These are phyloP conservation scores for Drosophila sordidula DNA, from an alignment of 2,888 invertebrate species.

Conservation along the genomic window DNA sequence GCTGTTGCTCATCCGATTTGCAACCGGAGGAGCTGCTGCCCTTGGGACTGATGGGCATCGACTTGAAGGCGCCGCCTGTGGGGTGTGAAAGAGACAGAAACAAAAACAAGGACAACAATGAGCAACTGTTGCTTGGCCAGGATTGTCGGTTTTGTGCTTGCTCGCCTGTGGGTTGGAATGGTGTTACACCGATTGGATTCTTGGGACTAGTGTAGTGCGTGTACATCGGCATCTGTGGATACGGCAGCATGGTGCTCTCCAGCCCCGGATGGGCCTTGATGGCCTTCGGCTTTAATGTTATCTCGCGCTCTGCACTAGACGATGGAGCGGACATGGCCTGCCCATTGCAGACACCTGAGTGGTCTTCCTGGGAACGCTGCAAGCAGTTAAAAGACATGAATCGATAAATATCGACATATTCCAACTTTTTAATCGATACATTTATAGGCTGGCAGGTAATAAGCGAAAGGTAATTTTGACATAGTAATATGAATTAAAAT, in stretches of 20 bases:
- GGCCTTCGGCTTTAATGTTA: constrained; percentile 95
- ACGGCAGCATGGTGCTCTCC: constrained; percentile 85
- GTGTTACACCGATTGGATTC: constrained; percentile 93
- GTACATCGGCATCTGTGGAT: constrained; percentile 85
- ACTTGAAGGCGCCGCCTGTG: constrained; percentile 94
- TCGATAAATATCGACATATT: no score
- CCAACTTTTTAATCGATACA: no score
- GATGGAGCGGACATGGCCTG: constrained; percentile 59
- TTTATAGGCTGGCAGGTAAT: no score
- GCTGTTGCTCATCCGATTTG: constrained; percentile 77
- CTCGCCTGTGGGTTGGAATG: constrained; percentile 93
- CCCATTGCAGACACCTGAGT: constrained; percentile 62
- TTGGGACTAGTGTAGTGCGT: constrained; percentile 89
- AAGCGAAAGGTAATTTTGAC: no score
- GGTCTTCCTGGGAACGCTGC: constrained; percentile 61
- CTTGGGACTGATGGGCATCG: constrained; percentile 89
- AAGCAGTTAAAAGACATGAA: background rate
- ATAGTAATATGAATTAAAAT: no score
- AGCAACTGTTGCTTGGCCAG: constrained; percentile 36
- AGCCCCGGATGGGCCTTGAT: constrained; percentile 90
- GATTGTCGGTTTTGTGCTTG: constrained; percentile 42
- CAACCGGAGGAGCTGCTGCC: constrained; percentile 72
- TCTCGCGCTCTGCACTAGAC: constrained; percentile 86
- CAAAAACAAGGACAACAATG: constrained; percentile 27
- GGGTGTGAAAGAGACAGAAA: no score